A percentile compares a stretch with the other conserved stretches of the same genome.
These are phyloP conservation scores for Pangasius djambal DNA, from an alignment of 2,797 vertebrate genomes.

Conservation along the genomic window DNA sequence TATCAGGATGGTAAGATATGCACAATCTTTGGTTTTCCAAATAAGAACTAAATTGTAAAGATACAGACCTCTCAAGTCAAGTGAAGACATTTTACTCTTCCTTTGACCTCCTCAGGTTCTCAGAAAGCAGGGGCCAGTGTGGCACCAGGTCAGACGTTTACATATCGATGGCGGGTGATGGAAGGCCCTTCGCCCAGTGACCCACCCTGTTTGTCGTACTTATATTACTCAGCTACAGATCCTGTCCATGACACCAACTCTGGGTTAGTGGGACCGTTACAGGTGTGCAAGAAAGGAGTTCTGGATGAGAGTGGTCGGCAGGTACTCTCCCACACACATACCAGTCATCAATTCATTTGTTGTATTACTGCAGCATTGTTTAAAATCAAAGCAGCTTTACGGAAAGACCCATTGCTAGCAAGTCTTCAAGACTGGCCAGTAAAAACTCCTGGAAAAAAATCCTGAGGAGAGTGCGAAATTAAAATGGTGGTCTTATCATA, in stretches of 20 bases:
- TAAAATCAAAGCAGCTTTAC: not conserved
- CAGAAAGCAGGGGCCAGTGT: constrained; percentile 75
- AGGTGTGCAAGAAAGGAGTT: constrained; percentile 76
- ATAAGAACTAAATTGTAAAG: not conserved
- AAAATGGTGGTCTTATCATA: not conserved
- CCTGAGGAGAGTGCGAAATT: not conserved
- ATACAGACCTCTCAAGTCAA: not conserved
- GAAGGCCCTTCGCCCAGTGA: constrained; percentile 76
- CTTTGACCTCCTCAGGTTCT: constrained; percentile 32
- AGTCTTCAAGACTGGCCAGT: not conserved
- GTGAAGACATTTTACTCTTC: not conserved
- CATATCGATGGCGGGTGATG: constrained; percentile 77
- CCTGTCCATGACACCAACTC: constrained; percentile 79
- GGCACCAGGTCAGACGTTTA: constrained; percentile 74
- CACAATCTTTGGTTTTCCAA: not conserved
- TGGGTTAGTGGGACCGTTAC: constrained; percentile 80
- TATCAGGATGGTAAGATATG: constrained; percentile 73
- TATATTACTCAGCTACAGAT: constrained; percentile 81
- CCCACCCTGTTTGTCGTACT: constrained; percentile 78
- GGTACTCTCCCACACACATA: constrained; percentile 60
- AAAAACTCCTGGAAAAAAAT: not conserved
- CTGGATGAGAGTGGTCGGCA: constrained; percentile 61
- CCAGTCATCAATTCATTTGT: not conserved
- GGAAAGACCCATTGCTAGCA: not conserved
- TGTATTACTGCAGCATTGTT: constrained; percentile 79